Evolutionary conservation across 2,888 invertebrate genomes (phyloP), one percentile per base, ranked within the genome.

Genomic region (Apeira syringaria): DNA sequence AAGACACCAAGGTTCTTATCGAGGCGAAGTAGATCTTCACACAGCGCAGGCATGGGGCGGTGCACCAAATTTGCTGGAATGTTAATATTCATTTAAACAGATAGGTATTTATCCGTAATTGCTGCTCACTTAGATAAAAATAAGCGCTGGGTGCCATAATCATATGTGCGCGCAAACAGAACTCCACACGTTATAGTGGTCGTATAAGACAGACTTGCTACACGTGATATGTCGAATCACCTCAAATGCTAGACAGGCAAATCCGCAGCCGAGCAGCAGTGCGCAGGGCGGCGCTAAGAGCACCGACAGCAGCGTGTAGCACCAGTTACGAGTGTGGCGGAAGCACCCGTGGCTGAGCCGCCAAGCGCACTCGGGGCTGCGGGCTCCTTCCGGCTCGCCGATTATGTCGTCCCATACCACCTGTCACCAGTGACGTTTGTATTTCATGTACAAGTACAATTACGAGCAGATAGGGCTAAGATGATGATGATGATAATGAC

Each of bases 281-380:
- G 94, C 94, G 35, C 93, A 88, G 17, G 94, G 86, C n/a, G 94
- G 94, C 0, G 94, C 94, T 5, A 92, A 84, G 17, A 94, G 61
- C 29, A 94, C 91, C 0, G 94, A 92, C 26, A 94, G 85, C 31
- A 93, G 69, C n/a, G 92, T 92, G 86, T 95, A 95, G 74, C 94
- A 94, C 71, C 91, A 92, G 68, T 92, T 91, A 53, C 93, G 90
- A 18, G 94, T 92, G 56, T 91, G 80, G 45, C 91, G 87, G 81
- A 94, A 95, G 68, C 94, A 94, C 35, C 87, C 83, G 62, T 91
- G 87, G 61, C 94, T 93, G 28, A 93, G 77, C n/a, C 92, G 85
- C 94, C 93, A 95, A 48, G 92, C 92, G 77, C 92, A 94, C 73
- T 94, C 94, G 3, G 94, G 93, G 61, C 93, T 93, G 34, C 94